A percentile compares a stretch with the other conserved stretches of the same genome.
Evolutionary conservation across 2,888 invertebrate species (phyloP).

Genomic region (Yponomeuta evonymella): DNA sequence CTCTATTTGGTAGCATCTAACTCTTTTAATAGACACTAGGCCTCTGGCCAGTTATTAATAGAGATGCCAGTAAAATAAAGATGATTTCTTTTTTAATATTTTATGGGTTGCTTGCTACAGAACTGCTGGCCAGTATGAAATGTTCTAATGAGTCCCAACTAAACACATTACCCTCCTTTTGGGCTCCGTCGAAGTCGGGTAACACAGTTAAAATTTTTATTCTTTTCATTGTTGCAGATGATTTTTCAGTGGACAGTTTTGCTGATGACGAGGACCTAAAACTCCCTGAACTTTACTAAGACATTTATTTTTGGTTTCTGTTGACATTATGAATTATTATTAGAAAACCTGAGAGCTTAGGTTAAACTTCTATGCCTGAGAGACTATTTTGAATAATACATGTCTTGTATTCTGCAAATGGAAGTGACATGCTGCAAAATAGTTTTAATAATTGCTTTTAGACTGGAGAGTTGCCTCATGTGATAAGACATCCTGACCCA

Average conservation of each 20-base stretch:
- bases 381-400: not conserved
- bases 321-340: conserved; percentile 5
- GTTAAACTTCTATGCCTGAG: not conserved
- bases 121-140: not conserved
- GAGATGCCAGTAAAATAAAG: not conserved
- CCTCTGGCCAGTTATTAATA: not conserved
- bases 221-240: conserved; percentile 46
- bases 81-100: too few relatives aligned
- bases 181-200: too few relatives aligned
- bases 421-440: too few relatives aligned
- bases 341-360: not conserved
- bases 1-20: not conserved
- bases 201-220: not conserved
- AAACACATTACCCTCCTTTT: too few relatives aligned
- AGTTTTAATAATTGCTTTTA: too few relatives aligned
- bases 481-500: too few relatives aligned
- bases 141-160: too few relatives aligned
- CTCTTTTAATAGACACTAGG: not conserved
- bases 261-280: conserved; percentile 46
- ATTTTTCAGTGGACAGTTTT: conserved; percentile 51
- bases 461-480: too few relatives aligned
- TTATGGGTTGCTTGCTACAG: not conserved
- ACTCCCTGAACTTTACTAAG: conserved; percentile 48
- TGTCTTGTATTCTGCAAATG: too few relatives aligned
- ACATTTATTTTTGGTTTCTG: conserved; percentile 14